These are phyloP conservation scores for Cyrtorhinus lividipennis DNA, from an alignment of 1,140 invertebrate species.

Conservation along the genomic window DNA sequence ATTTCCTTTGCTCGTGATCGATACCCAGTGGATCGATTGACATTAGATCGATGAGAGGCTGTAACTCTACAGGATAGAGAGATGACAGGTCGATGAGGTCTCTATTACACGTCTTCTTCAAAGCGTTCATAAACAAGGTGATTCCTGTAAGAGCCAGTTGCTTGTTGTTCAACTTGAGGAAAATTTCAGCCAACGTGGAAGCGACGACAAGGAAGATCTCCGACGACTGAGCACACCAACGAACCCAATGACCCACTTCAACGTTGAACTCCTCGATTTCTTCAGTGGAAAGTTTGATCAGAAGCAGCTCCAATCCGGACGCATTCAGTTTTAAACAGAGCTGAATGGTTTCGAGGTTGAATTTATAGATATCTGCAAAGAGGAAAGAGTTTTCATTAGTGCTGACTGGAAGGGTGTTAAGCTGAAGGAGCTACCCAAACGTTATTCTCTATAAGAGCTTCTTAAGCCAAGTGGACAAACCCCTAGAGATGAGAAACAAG, in stretches of 20 bases:
- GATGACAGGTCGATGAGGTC: background rate
- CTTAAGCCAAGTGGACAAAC: too few species aligned
- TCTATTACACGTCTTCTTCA: background rate
- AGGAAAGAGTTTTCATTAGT: too few species aligned
- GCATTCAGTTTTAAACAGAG: background rate
- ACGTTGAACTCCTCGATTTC: background rate
- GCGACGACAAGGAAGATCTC: background rate
- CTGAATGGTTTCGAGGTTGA: background rate
- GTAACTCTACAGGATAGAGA: background rate
- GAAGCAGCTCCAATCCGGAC: background rate
- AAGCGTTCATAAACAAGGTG: background rate
- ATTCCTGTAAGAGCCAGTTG: background rate
- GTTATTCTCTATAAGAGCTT: too few species aligned
- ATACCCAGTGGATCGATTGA: background rate
- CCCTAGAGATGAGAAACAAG: too few species aligned
- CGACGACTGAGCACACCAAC: background rate
- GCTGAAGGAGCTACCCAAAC: too few species aligned
- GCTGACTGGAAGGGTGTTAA: too few species aligned
- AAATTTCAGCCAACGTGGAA: background rate
- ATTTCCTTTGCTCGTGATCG: too few species aligned
- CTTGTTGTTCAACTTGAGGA: background rate
- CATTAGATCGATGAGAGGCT: background rate
- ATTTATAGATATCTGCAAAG: background rate
- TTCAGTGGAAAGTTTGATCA: background rate
- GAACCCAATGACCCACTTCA: background rate